phyloP scores from a whole-genome alignment of 2,113 vertebrate genomes.

The Takifugu flavidus region DNA sequence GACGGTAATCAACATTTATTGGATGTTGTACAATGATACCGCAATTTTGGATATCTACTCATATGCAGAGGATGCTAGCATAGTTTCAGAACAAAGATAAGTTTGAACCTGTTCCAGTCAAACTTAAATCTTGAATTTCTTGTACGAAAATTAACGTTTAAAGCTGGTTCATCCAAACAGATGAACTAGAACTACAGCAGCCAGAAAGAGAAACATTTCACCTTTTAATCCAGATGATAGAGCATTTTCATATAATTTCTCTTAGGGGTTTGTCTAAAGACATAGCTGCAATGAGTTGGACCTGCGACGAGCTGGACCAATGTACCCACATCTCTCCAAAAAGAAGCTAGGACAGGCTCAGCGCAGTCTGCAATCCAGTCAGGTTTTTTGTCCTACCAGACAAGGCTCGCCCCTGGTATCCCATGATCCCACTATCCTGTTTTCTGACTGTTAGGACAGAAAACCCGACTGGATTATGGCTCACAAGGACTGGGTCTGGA shows the following conservation, averaged over 20 bases:
- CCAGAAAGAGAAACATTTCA: constrained; percentile 11
- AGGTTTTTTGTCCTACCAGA: no score
- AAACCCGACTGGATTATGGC: no score
- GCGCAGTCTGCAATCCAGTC: no score
- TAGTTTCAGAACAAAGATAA: neutral
- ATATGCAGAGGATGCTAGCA: constrained; percentile 32
- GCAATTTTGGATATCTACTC: neutral
- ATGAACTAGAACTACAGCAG: neutral
- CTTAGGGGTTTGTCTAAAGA: constrained; percentile 13
- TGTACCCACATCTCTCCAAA: no score
- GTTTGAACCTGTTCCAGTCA: constrained; percentile 27
- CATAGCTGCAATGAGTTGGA: neutral
- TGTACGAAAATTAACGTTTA: constrained; percentile 32
- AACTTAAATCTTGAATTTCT: constrained; percentile 25
- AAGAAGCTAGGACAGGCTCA: neutral
- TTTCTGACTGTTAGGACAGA: no score
- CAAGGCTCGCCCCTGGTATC: no score
- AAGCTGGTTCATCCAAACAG: constrained; percentile 18
- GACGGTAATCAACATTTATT: no score
- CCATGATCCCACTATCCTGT: no score
- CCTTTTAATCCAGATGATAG: constrained; percentile 1
- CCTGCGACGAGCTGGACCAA: no score
- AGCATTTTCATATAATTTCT: constrained; percentile 15
- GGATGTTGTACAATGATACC: no score
- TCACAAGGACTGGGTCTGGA: no score